Conservation (phyloP, 1,140 invertebrate genomes). For the Cyclargus thomasi region DNA sequence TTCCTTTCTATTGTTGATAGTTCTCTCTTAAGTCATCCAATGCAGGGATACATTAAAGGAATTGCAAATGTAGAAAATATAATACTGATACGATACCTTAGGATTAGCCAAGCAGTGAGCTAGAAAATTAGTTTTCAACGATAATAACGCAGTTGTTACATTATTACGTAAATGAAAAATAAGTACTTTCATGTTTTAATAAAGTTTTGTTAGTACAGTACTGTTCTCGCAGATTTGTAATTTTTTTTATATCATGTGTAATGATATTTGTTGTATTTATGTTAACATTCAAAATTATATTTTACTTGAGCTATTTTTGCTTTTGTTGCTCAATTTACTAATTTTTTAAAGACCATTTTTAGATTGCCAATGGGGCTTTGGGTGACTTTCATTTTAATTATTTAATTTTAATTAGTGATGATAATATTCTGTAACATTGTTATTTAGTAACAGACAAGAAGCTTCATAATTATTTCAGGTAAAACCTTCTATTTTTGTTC, state of each 20-base stretch:
- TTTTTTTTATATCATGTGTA: not conserved
- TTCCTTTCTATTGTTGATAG: not conserved
- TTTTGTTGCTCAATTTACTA: not conserved
- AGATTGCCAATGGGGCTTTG: conserved; percentile 18
- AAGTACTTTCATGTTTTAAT: not conserved
- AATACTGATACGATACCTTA: not conserved
- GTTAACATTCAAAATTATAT: conserved; percentile 13
- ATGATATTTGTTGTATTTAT: conserved; percentile 16
- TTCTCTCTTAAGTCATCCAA: not conserved
- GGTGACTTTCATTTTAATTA: not conserved
- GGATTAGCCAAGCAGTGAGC: not conserved
- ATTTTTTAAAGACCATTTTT: not conserved
- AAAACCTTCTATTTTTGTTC: not conserved
- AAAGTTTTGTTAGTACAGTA: not conserved
- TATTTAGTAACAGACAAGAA: not conserved
- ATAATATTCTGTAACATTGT: too few species aligned
- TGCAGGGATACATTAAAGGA: conserved; percentile 1
- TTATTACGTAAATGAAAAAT: not conserved
- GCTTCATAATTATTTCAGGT: not conserved
- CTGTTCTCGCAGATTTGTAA: not conserved
- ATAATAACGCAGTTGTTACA: not conserved
- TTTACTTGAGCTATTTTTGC: not conserved
- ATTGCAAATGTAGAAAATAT: not conserved
- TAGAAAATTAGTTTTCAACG: not conserved
- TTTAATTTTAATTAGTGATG: too few species aligned